Evolutionary conservation across 2,888 invertebrate species (phyloP).

Genomic region (Drosophila setosimentum): DNA sequence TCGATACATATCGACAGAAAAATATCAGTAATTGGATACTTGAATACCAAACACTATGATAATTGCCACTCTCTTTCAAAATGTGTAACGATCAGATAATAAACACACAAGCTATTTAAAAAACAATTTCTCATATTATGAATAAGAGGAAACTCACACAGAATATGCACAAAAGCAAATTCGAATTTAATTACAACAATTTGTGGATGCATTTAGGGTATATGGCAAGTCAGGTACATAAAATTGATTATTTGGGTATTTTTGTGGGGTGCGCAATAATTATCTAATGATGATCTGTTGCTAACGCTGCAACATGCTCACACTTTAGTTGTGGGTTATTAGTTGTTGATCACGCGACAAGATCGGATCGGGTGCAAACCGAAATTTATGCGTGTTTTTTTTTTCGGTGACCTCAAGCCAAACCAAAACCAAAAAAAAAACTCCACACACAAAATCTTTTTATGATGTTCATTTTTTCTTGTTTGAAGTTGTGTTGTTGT

Average conservation of each 20-base stretch:
- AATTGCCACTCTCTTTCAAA: background rate
- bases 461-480: slow-evolving; percentile 30
- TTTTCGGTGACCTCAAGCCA: background rate
- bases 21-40: background rate
- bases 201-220: slow-evolving; percentile 1
- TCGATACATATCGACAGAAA: background rate
- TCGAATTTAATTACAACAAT: background rate
- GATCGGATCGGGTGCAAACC: slow-evolving; percentile 44
- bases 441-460: slow-evolving; percentile 15
- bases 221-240: background rate
- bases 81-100: background rate
- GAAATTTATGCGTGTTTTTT: slow-evolving; percentile 1
- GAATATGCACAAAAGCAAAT: background rate
- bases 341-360: slow-evolving; percentile 64
- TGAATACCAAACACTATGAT: background rate
- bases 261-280: background rate
- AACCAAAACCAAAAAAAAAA: slow-evolving; percentile 13
- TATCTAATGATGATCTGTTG: slow-evolving; percentile 18
- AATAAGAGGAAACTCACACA: background rate
- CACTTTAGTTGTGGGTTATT: slow-evolving; percentile 56
- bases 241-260: background rate
- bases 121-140: background rate
- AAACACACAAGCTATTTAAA: background rate
- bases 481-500: slow-evolving; percentile 4
- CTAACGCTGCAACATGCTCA: slow-evolving; percentile 22